A percentile compares a stretch with the other conserved stretches of the same genome.
phyloP scores from a whole-genome alignment of 2,113 vertebrate genomes.

The Mugil cephalus region DNA sequence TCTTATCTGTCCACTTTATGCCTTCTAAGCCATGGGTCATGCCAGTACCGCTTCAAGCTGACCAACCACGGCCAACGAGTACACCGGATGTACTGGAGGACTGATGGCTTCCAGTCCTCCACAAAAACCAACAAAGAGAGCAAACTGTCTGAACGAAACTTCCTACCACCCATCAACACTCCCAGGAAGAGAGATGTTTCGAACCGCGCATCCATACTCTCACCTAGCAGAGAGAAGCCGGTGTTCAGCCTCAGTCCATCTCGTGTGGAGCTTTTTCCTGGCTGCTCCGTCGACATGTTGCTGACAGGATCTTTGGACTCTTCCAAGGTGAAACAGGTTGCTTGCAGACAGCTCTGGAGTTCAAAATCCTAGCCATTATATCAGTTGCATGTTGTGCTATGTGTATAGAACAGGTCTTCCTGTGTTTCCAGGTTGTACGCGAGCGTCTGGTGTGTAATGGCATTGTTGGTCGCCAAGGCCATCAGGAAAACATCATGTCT shows the following conservation, averaged over 20 bases:
- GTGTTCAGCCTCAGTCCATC: constrained; percentile 84
- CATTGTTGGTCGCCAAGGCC: constrained; percentile 72
- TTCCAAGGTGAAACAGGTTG: constrained; percentile 80
- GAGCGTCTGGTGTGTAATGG: constrained; percentile 87
- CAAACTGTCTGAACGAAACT: constrained; percentile 23
- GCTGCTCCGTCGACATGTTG: constrained; percentile 80
- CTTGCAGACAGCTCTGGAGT: not conserved
- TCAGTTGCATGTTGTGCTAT: not conserved
- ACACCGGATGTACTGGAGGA: constrained; percentile 87
- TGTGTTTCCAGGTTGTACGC: constrained; percentile 80
- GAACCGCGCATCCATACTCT: not conserved
- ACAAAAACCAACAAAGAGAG: not conserved
- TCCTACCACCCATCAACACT: constrained; percentile 41
- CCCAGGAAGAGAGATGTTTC: not conserved
- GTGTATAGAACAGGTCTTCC: not conserved
- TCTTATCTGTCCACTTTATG: not conserved
- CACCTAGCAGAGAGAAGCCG: not conserved
- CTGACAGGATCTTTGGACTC: constrained; percentile 83
- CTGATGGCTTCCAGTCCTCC: constrained; percentile 60
- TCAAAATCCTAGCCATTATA: not conserved
- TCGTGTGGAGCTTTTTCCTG: constrained; percentile 84
- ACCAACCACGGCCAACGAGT: constrained; percentile 85
- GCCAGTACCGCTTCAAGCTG: constrained; percentile 85
- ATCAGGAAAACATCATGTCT: constrained; percentile 80
- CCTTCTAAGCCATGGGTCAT: constrained; percentile 78